These are phyloP conservation scores for Chrysocyon brachyurus DNA, from an alignment of 2,797 vertebrate species.

Conservation along the genomic window DNA sequence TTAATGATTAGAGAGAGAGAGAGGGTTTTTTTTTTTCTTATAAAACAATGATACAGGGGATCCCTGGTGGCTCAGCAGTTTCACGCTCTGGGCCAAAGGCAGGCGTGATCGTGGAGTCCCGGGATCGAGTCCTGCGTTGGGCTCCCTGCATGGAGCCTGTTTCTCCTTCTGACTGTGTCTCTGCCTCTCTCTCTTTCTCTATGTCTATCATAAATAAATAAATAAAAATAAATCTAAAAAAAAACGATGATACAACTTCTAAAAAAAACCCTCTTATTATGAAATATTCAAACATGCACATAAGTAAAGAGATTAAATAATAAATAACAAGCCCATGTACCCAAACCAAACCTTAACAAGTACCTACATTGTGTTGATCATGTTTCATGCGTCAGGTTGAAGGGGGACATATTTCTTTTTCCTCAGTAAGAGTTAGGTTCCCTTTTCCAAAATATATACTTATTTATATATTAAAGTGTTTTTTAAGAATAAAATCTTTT, in stretches of 20 bases:
- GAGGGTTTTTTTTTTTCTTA: not conserved
- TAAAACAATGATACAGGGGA: too few relatives aligned
- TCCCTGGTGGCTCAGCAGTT: too few relatives aligned
- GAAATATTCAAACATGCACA: not conserved
- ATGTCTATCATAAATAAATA: too few relatives aligned
- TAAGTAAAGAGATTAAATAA: not conserved
- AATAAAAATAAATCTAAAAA: too few relatives aligned
- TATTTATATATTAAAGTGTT: not conserved
- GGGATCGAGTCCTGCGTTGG: too few relatives aligned
- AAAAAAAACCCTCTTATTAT: not conserved
- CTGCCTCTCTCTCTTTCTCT: too few relatives aligned
- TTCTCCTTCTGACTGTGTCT: too few relatives aligned
- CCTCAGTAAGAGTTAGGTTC: not conserved
- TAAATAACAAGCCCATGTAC: not conserved
- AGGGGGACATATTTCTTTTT: not conserved
- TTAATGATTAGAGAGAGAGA: not conserved
- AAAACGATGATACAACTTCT: not conserved
- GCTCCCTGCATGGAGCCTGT: too few relatives aligned
- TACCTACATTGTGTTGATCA: fast-evolving
- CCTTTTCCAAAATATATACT: not conserved
- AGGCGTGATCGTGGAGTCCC: too few relatives aligned
- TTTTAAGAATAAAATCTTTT: not conserved
- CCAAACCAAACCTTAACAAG: not conserved
- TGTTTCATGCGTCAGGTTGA: fast-evolving
- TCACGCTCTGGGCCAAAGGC: too few relatives aligned